A percentile compares a stretch with the other conserved stretches of the same genome.
phyloP scores from a whole-genome alignment of 2,113 vertebrate species.

The Megaceryle maxima region DNA sequence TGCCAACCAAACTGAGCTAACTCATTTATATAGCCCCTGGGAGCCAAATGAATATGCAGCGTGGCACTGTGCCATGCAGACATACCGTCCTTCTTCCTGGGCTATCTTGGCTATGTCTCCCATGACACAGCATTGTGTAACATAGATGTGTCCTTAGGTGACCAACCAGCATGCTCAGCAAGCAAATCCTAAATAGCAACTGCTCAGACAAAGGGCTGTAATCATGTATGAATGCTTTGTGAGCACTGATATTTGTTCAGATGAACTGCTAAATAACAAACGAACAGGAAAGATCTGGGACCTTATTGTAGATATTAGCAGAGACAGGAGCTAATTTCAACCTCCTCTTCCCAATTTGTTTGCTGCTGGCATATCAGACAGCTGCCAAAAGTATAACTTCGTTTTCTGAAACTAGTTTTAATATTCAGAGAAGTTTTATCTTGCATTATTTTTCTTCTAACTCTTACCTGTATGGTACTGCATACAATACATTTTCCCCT shows the following conservation, averaged over 20 bases:
- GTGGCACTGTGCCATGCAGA: constrained; percentile 21
- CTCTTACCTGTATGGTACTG: not conserved
- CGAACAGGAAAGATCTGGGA: not conserved
- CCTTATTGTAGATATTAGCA: not conserved
- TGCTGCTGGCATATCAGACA: not conserved
- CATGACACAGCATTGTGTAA: constrained; percentile 12
- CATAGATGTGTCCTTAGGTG: not conserved
- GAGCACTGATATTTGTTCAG: not conserved
- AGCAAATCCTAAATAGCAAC: not conserved
- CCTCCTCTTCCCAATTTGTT: not conserved
- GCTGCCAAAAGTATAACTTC: not conserved
- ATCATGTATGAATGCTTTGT: not conserved
- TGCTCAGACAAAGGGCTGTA: not conserved
- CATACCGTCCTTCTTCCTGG: constrained; percentile 32
- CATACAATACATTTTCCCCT: not conserved
- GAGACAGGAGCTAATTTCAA: constrained; percentile 3
- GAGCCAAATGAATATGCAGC: not conserved
- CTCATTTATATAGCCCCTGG: constrained; percentile 7
- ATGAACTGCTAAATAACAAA: not conserved
- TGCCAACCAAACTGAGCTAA: constrained; percentile 17
- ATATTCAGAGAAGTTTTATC: not conserved
- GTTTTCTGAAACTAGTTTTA: not conserved
- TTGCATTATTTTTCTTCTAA: not conserved
- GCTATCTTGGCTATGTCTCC: constrained; percentile 19
- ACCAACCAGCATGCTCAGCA: not conserved